Base-by-base conservation (phyloP, 1,140 invertebrate genomes). In the Phenacoccus solenopsis region DNA sequence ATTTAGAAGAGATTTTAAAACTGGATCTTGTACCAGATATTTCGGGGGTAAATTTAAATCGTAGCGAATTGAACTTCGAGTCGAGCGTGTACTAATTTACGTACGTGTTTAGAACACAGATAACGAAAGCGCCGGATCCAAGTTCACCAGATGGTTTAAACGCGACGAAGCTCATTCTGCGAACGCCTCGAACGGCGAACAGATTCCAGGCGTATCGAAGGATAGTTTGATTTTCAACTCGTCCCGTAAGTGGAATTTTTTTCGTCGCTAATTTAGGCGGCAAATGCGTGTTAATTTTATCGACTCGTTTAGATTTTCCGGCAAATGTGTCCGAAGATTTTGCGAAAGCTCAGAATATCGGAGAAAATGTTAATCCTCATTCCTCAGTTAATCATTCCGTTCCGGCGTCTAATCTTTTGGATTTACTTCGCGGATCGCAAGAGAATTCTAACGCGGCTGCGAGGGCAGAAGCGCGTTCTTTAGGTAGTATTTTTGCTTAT, bases 31-130 rank as follows among this genome's bases (percentile, higher is more conserved):
- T 64, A 27, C 59, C 25, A 3, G 59, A 64, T 64, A 24, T 64
- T 24, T 25, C 21, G 9, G 59, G 12, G 9, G 59, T 64, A 27
- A 64, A 9, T 24, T 38, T 38, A n/a, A 49, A 49, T 2, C 20
- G 16, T 9, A 49, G 20, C 16, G 30, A 32, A 16, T 49, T 49
- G 20, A n/a, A n/a, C n/a, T n/a, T n/a, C n/a, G n/a, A n/a, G n/a
- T n/a, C n/a, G n/a, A n/a, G n/a, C n/a, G n/a, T n/a, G n/a, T n/a
- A 64, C 25, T 72, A 38, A 70, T 24, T 64, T 27, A 27, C 25
- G 9, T 24, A 3, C 3, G 22, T 64, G 22, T 64, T 64, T 64
- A 64, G 59, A 27, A 27, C 12, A 22, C 16, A 3, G 59, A 64
- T 24, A 64, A 64, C 21, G 59, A 64, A 27, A 64, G 59, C 16